Evolutionary conservation across 2,797 vertebrate genomes (phyloP), one percentile per base, ranked within the genome.

Genomic region (Coreius guichenoti): DNA sequence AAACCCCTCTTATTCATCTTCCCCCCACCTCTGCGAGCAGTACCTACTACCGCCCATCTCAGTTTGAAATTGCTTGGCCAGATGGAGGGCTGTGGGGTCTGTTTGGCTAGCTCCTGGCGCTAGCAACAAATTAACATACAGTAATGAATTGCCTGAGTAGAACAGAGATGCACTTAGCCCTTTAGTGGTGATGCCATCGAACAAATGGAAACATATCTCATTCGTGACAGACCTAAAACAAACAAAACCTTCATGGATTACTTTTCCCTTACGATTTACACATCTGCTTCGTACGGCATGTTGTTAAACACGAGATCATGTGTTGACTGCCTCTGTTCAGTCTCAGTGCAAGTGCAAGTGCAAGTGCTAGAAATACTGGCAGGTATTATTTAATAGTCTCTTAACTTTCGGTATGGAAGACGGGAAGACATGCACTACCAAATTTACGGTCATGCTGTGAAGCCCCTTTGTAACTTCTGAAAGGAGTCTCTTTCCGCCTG

Each of bases 121-220:
- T 87, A 85, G 88, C 61, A 86, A 88, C 82, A 91, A 89, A 91
- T 91, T 91, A 91, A 83, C 90, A 91, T 90, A 90, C 86, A 90
- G 87, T 90, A 90, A 90, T 90, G 89, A 91, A 87, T 87, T 87
- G 83, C 88, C 86, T 26, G n/a, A 79, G 86, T 80, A 79, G 63
- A 90, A 86, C 88, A 74, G 76, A 75, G 69, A 72, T 56, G 85
- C 86, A 80, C 86, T 86, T 83, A 82, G 88, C 74, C 88, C 84
- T 67, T 82, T 81, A 86, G 87, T 75, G 79, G 49, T 82, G 75
- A 90, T 89, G 85, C 67, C 85, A 80, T 86, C 73, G 65, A 84
- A 78, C 47, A 43, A 63, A 84, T 76, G 78, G 81, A 82, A 82
- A 47, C 39, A 36, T 54, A 21, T 85, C 70, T 90, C 82, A 73